Base-by-base conservation (phyloP, 2,888 invertebrate genomes). In the Drosophila seclusa region DNA sequence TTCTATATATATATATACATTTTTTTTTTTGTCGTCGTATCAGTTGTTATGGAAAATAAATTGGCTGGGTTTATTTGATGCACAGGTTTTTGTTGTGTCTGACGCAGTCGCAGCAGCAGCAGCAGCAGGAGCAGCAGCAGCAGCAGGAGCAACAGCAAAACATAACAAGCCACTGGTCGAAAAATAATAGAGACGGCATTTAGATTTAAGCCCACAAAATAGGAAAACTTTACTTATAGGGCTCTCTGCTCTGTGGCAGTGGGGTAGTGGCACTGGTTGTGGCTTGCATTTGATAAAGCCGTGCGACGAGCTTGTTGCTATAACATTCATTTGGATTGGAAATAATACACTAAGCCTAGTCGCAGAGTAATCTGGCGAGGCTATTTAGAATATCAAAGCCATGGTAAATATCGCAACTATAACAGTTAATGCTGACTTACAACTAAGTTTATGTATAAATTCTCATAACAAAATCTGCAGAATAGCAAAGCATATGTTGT, bases 31-130 rank as follows among this genome's bases (percentile, higher is more conserved):
- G 49, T 62, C 7, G 40, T 65, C 49, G 52, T 42, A 59, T 53
- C 72, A 67, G 82, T 84, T 83, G 82, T 84, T 80, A 84, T 82
- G 82, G 82, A 80, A 84, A 84, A 84, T 83, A 83, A 83, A 83
- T 83, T 83, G 85, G 80, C 68, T 71, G 55, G 69, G 68, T 64
- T 81, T 78, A 71, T 78, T 83, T 83, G 77, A 79, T 66, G 81
- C 78, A 69, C 76, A 83, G 78, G 79, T 78, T 77, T 80, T 70
- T 67, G 68, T 29, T 68, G 70, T 59, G 71, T 53, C 67, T 71
- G 78, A 73, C 75, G 73, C 53, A 66, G 68, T 63, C 45, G 52
- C 45, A 45, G 16, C 45, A 16, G 24, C 45, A 13, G 13, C 42
- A n/a, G 4, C 40, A 36, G 16, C 45, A 16, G 24, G 24, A 13